phyloP scores from a whole-genome alignment of 2,888 invertebrate species.

The Lamellibrachia columna region DNA sequence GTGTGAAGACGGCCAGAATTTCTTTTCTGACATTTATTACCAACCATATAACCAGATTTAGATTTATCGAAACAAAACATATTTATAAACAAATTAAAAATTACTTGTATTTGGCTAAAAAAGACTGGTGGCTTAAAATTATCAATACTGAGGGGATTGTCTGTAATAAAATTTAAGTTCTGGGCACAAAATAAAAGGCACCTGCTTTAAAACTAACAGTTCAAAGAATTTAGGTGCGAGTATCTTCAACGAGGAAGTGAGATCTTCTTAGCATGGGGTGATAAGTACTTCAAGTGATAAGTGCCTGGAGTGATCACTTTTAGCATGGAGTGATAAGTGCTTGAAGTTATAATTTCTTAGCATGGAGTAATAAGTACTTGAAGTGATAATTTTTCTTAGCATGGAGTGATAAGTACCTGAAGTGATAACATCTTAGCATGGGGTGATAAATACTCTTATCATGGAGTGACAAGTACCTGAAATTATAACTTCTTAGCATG shows the following conservation, averaged over 20 bases:
- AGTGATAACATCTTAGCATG: too few species aligned
- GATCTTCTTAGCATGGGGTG: too few species aligned
- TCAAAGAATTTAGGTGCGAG: too few species aligned
- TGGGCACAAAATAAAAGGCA: background rate
- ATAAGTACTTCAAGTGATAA: too few species aligned
- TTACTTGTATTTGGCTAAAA: background rate
- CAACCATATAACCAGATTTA: too few species aligned
- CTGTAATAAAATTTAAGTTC: background rate
- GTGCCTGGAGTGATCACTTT: background rate
- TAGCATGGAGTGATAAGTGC: background rate
- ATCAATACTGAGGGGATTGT: too few species aligned
- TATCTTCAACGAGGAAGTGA: too few species aligned
- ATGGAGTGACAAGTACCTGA: background rate
- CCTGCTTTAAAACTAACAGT: background rate
- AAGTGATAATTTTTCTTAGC: background rate
- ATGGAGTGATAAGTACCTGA: background rate
- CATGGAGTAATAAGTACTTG: background rate
- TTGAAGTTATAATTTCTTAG: background rate
- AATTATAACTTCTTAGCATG: background rate
- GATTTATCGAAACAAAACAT: too few species aligned
- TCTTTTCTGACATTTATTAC: too few species aligned
- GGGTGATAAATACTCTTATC: background rate
- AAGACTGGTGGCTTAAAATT: too few species aligned
- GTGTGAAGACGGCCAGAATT: too few species aligned
- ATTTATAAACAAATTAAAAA: background rate